phyloP scores from a whole-genome alignment of 2,113 vertebrate genomes.

The Rostratula benghalensis region DNA sequence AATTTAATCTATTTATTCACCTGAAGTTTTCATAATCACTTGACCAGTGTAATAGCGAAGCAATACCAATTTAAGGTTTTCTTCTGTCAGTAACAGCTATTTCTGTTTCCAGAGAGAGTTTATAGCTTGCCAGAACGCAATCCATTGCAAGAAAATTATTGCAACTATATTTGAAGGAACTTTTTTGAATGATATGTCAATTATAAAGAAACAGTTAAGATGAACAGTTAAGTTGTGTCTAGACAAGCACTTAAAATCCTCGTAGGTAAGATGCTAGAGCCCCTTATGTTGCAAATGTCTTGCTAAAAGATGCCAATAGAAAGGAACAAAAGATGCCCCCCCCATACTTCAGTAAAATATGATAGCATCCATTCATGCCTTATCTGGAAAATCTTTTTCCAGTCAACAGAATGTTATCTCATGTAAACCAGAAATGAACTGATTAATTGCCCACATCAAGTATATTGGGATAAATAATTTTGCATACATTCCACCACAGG shows the following conservation, averaged over 20 bases:
- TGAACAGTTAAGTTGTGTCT: background rate
- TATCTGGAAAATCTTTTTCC: background rate
- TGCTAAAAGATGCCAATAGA: background rate
- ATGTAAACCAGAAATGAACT: conserved; percentile 1
- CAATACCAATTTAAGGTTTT: background rate
- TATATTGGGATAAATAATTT: background rate
- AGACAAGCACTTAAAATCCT: background rate
- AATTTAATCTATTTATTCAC: background rate
- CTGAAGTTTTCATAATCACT: background rate
- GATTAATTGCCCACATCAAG: background rate
- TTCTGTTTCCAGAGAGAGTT: background rate
- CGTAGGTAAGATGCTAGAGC: background rate
- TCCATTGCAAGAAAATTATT: background rate
- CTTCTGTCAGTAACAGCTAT: background rate
- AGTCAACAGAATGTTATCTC: background rate
- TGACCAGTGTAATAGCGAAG: background rate
- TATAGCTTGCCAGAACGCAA: background rate
- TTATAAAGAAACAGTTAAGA: background rate
- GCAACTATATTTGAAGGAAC: background rate
- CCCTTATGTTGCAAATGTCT: background rate
- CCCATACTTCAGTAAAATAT: background rate
- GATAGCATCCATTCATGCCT: background rate
- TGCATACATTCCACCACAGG: background rate
- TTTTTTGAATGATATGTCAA: background rate
- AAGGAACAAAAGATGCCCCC: background rate